These are phyloP conservation scores for Diarsia rubi DNA, from an alignment of 2,888 invertebrate species.

Conservation along the genomic window DNA sequence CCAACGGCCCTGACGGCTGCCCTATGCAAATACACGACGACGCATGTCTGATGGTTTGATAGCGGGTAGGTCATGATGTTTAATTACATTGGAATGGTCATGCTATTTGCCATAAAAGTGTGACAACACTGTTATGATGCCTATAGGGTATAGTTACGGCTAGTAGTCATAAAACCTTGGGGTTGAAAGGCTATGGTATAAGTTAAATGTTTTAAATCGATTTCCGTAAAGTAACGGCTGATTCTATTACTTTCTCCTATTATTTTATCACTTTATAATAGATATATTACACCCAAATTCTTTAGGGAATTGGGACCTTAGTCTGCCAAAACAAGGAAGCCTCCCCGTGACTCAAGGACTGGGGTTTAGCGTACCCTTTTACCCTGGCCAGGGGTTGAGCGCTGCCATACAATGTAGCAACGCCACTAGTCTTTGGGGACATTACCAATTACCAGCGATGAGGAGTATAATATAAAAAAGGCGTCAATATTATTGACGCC, in stretches of 20 bases:
- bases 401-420: no score
- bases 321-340: neutral
- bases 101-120: slow-evolving; percentile 48
- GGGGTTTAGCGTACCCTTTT: no score
- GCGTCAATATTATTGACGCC: no score
- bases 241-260: neutral
- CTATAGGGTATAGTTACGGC: slow-evolving; percentile 18
- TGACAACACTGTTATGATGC: slow-evolving; percentile 31
- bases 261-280: neutral
- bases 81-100: slow-evolving; percentile 64
- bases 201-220: neutral
- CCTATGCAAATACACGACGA: slow-evolving; percentile 69
- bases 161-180: neutral
- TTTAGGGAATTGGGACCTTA: neutral
- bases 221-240: neutral
- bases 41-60: slow-evolving; percentile 62
- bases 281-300: neutral
- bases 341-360: no score
- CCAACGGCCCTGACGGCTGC: slow-evolving; percentile 48
- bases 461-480: no score
- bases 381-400: no score
- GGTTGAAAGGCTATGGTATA: neutral
- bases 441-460: no score
- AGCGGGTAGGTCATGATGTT: slow-evolving; percentile 59
- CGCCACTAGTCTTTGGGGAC: no score